A percentile compares a stretch with the other conserved stretches of the same genome.
phyloP scores from a whole-genome alignment of 2,113 vertebrate species.

The Indicator indicator region DNA sequence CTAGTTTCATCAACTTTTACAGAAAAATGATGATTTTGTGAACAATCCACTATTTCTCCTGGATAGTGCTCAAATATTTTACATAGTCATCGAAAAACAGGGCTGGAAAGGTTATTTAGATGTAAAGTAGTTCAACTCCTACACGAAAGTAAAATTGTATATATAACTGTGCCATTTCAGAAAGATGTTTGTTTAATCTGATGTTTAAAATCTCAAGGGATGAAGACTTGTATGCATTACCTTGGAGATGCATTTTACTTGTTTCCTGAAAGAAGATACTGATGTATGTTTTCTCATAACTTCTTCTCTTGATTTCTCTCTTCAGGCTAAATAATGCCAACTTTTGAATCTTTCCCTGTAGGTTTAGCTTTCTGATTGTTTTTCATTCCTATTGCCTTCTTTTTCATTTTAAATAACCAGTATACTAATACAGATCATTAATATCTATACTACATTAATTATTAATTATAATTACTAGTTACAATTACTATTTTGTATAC shows the following conservation, averaged over 20 bases:
- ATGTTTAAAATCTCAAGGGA: background rate
- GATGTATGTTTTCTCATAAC: background rate
- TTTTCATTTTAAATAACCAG: background rate
- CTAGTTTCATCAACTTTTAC: background rate
- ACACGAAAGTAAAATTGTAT: background rate
- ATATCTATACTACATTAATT: too few species aligned
- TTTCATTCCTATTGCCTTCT: background rate
- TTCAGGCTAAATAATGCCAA: background rate
- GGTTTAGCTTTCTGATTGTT: background rate
- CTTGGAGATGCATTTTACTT: background rate
- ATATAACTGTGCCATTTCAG: background rate
- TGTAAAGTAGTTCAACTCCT: background rate
- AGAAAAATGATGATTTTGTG: background rate
- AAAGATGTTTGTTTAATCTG: constrained; percentile 17
- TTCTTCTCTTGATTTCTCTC: background rate
- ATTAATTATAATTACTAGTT: too few species aligned
- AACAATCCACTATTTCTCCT: constrained; percentile 12
- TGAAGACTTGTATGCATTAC: background rate
- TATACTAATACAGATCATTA: too few species aligned
- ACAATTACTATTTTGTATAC: too few species aligned
- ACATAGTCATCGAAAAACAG: constrained; percentile 2
- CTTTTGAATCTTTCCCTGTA: background rate
- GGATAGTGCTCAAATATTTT: constrained; percentile 4
- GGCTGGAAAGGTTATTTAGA: background rate
- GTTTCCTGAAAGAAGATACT: constrained; percentile 2